Evolutionary conservation across 2,888 invertebrate genomes (phyloP).

Genomic region (Ctena decussata): DNA sequence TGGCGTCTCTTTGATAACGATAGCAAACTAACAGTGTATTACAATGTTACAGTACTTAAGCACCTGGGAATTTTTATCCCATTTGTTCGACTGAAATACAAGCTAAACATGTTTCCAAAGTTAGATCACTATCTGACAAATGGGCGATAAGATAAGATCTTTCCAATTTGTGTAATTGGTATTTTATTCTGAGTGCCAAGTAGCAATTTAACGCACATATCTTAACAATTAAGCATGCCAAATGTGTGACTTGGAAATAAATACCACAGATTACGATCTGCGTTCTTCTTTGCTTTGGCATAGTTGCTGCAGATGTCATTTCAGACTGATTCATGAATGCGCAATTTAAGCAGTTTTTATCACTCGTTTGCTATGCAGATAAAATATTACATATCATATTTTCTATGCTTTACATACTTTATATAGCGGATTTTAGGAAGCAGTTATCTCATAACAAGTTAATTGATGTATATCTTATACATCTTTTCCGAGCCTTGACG

Average conservation of each 20-base stretch:
- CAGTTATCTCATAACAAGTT: no score
- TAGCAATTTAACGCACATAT: neutral
- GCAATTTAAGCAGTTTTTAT: no score
- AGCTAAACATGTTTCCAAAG: neutral
- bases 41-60: neutral
- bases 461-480: no score
- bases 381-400: no score
- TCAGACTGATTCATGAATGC: no score
- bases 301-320: no score
- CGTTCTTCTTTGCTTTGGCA: no score
- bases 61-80: neutral
- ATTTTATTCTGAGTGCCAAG: neutral
- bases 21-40: no score
- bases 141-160: neutral
- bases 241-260: slow-evolving; percentile 6
- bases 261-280: neutral
- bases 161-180: neutral
- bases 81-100: neutral
- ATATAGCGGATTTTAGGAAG: no score
- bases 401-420: no score
- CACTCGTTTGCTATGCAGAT: neutral
- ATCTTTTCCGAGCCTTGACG: no score
- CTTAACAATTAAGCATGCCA: neutral
- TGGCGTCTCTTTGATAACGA: no score
- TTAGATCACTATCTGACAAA: neutral